Percentiles rank a stretch among this genome's conserved stretches.
These are phyloP conservation scores for Sipunculus nudus DNA, from an alignment of 2,888 invertebrate genomes.

Conservation along the genomic window DNA sequence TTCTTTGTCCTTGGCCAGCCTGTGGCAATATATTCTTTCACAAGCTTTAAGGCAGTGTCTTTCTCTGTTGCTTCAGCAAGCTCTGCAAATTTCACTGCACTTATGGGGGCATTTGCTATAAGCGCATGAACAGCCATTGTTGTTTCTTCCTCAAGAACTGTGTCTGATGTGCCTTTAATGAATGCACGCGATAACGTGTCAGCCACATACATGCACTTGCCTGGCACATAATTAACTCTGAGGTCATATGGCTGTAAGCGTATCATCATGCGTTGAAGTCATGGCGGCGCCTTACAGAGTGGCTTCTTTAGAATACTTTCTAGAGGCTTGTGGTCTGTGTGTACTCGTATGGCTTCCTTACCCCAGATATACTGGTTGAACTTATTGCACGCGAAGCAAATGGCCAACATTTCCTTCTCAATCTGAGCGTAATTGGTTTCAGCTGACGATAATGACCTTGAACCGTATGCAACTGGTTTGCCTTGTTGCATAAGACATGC, in stretches of 20 bases:
- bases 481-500: too few relatives aligned
- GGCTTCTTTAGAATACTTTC: slow-evolving; percentile 20
- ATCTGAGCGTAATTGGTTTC: slow-evolving; percentile 37
- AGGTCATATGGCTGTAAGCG: slow-evolving; percentile 24
- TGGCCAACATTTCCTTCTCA: slow-evolving; percentile 32
- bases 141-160: too few relatives aligned
- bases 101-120: slow-evolving; percentile 12
- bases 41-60: slow-evolving; percentile 4
- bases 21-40: not conserved
- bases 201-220: too few relatives aligned
- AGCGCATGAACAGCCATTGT: too few relatives aligned
- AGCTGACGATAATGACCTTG: slow-evolving; percentile 28
- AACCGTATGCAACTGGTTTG: slow-evolving; percentile 35
- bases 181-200: too few relatives aligned
- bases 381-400: slow-evolving; percentile 27
- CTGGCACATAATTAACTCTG: slow-evolving; percentile 17
- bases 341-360: slow-evolving; percentile 18
- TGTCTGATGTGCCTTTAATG: too few relatives aligned
- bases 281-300: slow-evolving; percentile 12
- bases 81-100: slow-evolving; percentile 6
- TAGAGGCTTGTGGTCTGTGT: slow-evolving; percentile 38
- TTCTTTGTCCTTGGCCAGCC: not conserved
- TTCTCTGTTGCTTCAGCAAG: slow-evolving; percentile 6
- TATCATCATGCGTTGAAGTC: slow-evolving; percentile 31
- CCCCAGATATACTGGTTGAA: slow-evolving; percentile 36